These are phyloP conservation scores for Telmatochromis brichardi DNA, from an alignment of 2,113 vertebrate species.

Conservation along the genomic window DNA sequence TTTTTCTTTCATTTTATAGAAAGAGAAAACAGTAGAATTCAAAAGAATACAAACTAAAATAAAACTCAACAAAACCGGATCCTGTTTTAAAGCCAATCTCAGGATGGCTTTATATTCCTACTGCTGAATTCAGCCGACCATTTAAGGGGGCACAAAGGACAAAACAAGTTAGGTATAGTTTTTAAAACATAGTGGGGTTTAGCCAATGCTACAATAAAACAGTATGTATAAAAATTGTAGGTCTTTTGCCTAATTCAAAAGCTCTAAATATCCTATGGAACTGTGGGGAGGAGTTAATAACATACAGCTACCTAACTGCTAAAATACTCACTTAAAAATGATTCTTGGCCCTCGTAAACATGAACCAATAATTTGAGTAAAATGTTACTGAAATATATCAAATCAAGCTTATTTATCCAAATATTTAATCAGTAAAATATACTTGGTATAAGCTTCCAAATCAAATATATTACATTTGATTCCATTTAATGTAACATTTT, in stretches of 20 bases:
- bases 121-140: not conserved
- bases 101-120: not conserved
- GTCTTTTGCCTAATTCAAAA: not conserved
- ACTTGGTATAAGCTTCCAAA: not conserved
- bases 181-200: not conserved
- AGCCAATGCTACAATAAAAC: not conserved
- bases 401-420: not conserved
- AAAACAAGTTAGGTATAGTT: not conserved
- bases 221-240: not conserved
- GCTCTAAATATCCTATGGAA: not conserved
- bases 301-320: not conserved
- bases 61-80: not conserved
- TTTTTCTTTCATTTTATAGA: not conserved
- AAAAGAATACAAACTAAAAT: not conserved
- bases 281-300: not conserved
- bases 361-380: not conserved
- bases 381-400: not conserved
- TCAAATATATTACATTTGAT: not conserved
- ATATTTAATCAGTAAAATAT: not conserved
- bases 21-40: not conserved
- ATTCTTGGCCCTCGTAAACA: not conserved
- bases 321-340: not conserved
- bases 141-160: not conserved
- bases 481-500: not conserved
- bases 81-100: not conserved